Conservation (phyloP, 2,888 invertebrate genomes). For the Dioctria rufipes region DNA sequence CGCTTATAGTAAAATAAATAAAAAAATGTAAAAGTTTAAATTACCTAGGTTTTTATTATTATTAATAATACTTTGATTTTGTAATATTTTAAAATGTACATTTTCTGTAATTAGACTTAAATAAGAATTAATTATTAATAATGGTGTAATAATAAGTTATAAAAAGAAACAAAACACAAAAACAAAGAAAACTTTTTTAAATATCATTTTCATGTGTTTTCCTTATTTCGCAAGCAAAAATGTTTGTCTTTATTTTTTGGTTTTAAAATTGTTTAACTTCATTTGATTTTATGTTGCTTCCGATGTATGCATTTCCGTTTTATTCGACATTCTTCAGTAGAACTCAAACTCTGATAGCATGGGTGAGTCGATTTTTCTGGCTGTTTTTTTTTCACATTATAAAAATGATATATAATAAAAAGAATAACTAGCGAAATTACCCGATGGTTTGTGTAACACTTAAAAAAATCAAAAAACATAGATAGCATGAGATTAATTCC, state of each 20-base stretch:
- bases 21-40: conserved; percentile 42
- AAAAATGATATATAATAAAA: no score
- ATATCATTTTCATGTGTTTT: conserved; percentile 53
- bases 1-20: conserved; percentile 63
- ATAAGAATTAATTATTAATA: conserved; percentile 5
- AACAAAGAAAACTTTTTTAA: conserved; percentile 49
- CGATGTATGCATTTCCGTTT: no score
- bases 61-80: conserved; percentile 31
- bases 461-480: no score
- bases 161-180: conserved; percentile 41
- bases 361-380: no score
- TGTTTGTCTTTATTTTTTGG: conserved; percentile 11
- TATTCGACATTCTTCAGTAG: no score
- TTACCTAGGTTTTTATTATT: conserved; percentile 18
- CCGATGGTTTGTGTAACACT: no score
- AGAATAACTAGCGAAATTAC: no score
- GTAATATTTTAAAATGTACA: conserved; percentile 48
- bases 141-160: conserved; percentile 53
- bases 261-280: not conserved
- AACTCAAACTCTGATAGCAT: no score
- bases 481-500: no score
- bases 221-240: conserved; percentile 18
- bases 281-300: not conserved
- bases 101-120: conserved; percentile 52
- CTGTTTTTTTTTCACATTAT: no score